Base-by-base conservation (phyloP, 2,113 vertebrate species). In the Mellivora capensis region DNA sequence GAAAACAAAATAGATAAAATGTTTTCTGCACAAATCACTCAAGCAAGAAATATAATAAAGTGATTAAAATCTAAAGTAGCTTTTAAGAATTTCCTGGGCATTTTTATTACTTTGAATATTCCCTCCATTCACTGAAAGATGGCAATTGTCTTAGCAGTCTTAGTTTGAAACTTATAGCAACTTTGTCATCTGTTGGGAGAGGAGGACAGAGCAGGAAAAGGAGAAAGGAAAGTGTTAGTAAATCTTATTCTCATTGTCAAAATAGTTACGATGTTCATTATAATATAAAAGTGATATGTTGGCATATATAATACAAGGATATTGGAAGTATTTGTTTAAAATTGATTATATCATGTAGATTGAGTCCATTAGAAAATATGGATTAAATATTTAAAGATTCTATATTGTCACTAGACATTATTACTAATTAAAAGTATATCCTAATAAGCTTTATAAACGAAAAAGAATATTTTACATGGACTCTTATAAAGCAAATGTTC, bases 31-130 rank as follows among this genome's bases (percentile, higher is more conserved):
- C 97, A 98, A 98, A 98, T 98, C 98, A 99, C 98, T 99, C 98
- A 99, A 98, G 98, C 98, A 98, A 98, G 94, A 98, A 99, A 99
- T 99, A 97, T 98, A 99, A 99, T 99, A 98, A 98, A 98, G 98
- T 97, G 98, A 98, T 98, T 98, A 98, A 98, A 97, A 98, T 98
- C 97, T 98, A 98, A 99, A 98, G 98, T 97, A 99, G 87, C 97
- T 98, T 98, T 98, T 98, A 98, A 98, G 96, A 98, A 98, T 97
- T 98, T 98, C 97, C 98, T 95, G 97, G 97, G 52, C 96, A 91
- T 98, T 98, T 98, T 98, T 15, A 96, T 98, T 98, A 98, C 96
- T 97, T 96, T 96, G 85, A 94, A 77, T 57, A 54, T 1, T 37
- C 54, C 23, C 8, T 34, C 67, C 42, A 84, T 29, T 94, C 42